Percentiles rank a stretch among this genome's conserved stretches.
Evolutionary conservation across 2,797 vertebrate species (phyloP).

Genomic region (Pristis pectinata): DNA sequence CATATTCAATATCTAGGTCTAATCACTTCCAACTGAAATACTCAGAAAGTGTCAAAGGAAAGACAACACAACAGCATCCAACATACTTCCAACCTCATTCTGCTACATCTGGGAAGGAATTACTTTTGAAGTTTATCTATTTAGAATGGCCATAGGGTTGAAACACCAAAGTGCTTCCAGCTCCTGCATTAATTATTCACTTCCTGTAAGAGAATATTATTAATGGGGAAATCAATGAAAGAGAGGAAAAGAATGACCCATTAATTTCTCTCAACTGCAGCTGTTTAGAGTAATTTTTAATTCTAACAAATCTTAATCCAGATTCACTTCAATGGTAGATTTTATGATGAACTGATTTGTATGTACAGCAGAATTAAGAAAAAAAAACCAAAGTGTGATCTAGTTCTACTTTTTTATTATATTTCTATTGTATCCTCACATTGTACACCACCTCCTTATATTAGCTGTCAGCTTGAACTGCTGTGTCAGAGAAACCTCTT

Average conservation of each 20-base stretch:
- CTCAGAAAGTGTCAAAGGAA: not conserved
- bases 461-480: not conserved
- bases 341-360: not conserved
- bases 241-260: not conserved
- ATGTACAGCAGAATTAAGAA: not conserved
- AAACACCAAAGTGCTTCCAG: not conserved
- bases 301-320: no score
- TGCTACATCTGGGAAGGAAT: not conserved
- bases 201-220: not conserved
- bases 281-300: no score
- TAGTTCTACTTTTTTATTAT: not conserved
- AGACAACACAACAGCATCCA: not conserved
- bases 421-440: not conserved
- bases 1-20: not conserved
- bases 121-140: not conserved
- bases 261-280: not conserved
- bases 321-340: not conserved
- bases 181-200: not conserved
- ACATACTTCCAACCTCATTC: not conserved
- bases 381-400: no score
- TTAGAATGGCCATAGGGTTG: not conserved
- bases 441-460: not conserved
- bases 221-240: not conserved
- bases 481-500: not conserved
- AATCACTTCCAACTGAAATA: not conserved